Evolutionary conservation across 2,888 invertebrate species (phyloP), one percentile per base, ranked within the genome.

Genomic region (Argyresthia albistria): DNA sequence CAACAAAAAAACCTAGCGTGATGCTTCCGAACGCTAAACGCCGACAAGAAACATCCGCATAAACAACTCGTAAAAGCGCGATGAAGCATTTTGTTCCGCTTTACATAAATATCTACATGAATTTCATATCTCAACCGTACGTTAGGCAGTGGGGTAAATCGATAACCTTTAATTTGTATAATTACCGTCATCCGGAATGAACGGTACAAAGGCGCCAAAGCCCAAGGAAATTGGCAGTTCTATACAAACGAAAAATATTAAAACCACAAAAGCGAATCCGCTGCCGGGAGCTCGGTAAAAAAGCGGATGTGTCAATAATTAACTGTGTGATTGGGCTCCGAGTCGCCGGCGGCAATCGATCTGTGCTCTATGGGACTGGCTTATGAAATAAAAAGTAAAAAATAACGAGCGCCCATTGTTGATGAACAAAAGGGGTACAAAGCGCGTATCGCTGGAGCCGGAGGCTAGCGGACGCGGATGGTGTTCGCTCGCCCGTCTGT

Each of bases 221-320:
- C 73, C 70, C 25, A 76, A 81, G 81, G 81, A 82, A 80, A 76
- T 70, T 75, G 76, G 70, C 78, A 72, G 71, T 76, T 80, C 67
- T 68, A 68, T 66, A 56, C 76, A 73, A 78, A 76, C 71, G 64
- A 71, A 67, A 66, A 53, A 75, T 72, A 73, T 72, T 73, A 73
- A 72, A 59, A 66, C 73, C 73, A 79, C 79, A 80, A 66, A 57
- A 61, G 64, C 64, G 66, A 66, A 63, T 60, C 7, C 37, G 49
- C 48, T 25, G 51, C 54, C 36, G 39, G 51, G 46, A 39, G 42
- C 47, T 16, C 61, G 65, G 67, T 66, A 71, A 80, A 83, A 80
- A 83, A 82, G 78, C 80, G 82, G 84, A 83, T 82, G 84, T 82
- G 84, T 84, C 84, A 81, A 84, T 86, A 84, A 86, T 86, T 86